phyloP scores from a whole-genome alignment of 2,113 vertebrate genomes.

The Azemiops feae region DNA sequence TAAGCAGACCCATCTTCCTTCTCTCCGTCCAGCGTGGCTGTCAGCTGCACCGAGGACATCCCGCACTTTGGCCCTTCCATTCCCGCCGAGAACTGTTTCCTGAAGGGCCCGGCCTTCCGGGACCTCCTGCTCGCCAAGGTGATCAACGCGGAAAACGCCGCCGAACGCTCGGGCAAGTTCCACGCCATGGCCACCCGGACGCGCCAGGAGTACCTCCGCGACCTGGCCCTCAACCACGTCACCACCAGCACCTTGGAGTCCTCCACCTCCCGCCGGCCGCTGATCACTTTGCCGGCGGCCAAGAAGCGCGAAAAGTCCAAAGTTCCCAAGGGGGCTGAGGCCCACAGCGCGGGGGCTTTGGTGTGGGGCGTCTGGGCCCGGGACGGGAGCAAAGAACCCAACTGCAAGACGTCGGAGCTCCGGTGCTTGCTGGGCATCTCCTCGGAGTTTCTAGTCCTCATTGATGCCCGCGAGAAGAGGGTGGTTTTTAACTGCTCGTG shows the following conservation, averaged over 20 bases:
- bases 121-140: slow-evolving; percentile 89
- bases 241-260: slow-evolving; percentile 88
- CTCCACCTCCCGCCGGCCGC: slow-evolving; percentile 84
- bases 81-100: slow-evolving; percentile 79
- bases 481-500: slow-evolving; percentile 89
- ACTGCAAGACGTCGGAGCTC: slow-evolving; percentile 48
- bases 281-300: slow-evolving; percentile 77
- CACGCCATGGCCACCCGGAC: slow-evolving; percentile 90
- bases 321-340: slow-evolving; percentile 75
- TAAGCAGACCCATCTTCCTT: too few relatives aligned
- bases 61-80: slow-evolving; percentile 86
- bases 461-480: slow-evolving; percentile 74
- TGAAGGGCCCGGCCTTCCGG: slow-evolving; percentile 76
- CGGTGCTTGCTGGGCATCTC: slow-evolving; percentile 85
- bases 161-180: slow-evolving; percentile 87
- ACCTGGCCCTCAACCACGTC: slow-evolving; percentile 86
- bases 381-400: slow-evolving; percentile 36
- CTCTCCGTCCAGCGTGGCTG: slow-evolving; percentile 76
- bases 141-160: slow-evolving; percentile 87
- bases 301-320: slow-evolving; percentile 69
- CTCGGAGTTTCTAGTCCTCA: slow-evolving; percentile 83
- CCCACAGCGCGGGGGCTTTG: slow-evolving; percentile 84
- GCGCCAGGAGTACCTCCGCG: slow-evolving; percentile 87
- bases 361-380: slow-evolving; percentile 81
- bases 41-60: slow-evolving; percentile 89